Base-by-base conservation (phyloP, 2,888 invertebrate genomes). In the Periphyllus acericola region DNA sequence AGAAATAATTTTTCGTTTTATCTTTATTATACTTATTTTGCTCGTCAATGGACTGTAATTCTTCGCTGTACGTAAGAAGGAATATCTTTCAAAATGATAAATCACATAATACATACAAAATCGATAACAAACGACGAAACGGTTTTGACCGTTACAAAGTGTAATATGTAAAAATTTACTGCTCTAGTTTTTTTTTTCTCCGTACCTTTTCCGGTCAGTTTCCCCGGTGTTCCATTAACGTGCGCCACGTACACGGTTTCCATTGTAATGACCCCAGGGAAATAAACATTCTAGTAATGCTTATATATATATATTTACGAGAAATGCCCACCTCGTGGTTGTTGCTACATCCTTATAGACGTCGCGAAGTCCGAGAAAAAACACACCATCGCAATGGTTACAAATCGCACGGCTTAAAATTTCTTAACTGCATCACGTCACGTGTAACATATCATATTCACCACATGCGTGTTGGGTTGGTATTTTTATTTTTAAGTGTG, bases 211-310 rank as follows among this genome's bases (percentile, higher is more conserved):
- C 79, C 34, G 79, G 79, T 79, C 79, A 79, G 79, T 79, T 79
- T 79, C 55, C 79, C 4, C 79, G 79, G 34, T 17, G 79, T 79
- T 79, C 79, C 55, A 79, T 79, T 78, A 79, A 79, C 79, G 79
- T 79, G 55, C 34, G 55, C 34, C 55, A 32, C 9, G 79, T 34
- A 60, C 79, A 79, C 34, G 55, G 79, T 79, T 79, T 79, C 79
- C 79, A 79, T 79, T 79, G 55, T 79, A 79, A 79, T 79, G 79
- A 79, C 79, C 79, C 52, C 34, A 11, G 79, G 55, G 79, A 79
- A 79, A 79, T 60, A 25, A 55, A 79, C 55, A 79, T 34, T 29
- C 29, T 32, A 55, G 79, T 79, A 60, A 79, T 79, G 34, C 29
- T 78, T 52, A 32, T 29, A 32, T 32, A 4, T 52, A 78, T 21